These are phyloP conservation scores for Machimus atricapillus DNA, from an alignment of 2,888 invertebrate genomes.

Conservation along the genomic window DNA sequence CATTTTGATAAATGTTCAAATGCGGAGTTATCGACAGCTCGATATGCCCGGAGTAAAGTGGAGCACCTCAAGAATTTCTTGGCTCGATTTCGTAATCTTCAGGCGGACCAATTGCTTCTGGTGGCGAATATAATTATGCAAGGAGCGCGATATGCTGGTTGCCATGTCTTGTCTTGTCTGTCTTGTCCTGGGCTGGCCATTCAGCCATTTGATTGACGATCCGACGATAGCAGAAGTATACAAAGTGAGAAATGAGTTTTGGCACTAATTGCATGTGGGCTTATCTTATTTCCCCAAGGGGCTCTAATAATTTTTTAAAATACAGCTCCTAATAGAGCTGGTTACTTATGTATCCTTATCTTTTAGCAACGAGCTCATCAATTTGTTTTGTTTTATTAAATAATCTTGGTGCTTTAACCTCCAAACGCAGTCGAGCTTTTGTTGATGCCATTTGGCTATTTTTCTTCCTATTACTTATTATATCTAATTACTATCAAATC, in stretches of 20 bases:
- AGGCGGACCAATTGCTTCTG: neutral
- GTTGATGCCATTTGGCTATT: no score
- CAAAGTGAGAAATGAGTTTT: neutral
- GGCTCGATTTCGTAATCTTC: neutral
- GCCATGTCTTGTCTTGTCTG: neutral
- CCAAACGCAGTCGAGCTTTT: no score
- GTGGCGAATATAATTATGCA: neutral
- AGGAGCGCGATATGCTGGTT: neutral
- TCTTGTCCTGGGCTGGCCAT: neutral
- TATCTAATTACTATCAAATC: no score
- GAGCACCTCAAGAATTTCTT: neutral
- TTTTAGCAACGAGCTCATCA: neutral
- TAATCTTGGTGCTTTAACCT: neutral
- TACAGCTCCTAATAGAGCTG: neutral
- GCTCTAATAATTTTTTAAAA: neutral
- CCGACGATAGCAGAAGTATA: neutral
- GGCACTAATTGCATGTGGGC: neutral
- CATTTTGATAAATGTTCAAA: neutral
- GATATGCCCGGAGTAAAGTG: neutral
- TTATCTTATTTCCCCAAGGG: neutral
- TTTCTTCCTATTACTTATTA: no score
- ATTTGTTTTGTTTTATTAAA: neutral
- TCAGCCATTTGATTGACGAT: neutral
- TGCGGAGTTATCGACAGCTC: neutral
- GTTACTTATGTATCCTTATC: neutral